Base-by-base conservation (phyloP, 2,888 invertebrate genomes). In the Eumerus sabulonum region DNA sequence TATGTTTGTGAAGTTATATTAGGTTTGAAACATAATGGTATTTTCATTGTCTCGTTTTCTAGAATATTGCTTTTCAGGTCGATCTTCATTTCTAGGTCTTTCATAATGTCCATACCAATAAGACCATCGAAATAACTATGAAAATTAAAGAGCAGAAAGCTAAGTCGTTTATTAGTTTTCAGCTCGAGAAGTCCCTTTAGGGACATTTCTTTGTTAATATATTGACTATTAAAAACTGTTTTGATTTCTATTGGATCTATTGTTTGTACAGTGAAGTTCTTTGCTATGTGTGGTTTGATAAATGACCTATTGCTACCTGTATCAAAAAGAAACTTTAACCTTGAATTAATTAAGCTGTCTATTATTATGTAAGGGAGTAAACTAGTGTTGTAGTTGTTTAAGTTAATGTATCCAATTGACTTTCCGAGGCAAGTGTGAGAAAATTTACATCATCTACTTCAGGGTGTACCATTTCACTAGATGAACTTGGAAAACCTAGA, bases 371-470 rank as follows among this genome's bases (percentile, higher is more conserved):
- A n/a, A n/a, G n/a, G n/a, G n/a, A n/a, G n/a, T n/a, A n/a, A n/a
- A n/a, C n/a, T n/a, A n/a, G n/a, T n/a, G n/a, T n/a, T n/a, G n/a
- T n/a, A n/a, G n/a, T n/a, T n/a, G n/a, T n/a, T n/a, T n/a, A n/a
- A n/a, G n/a, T n/a, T n/a, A n/a, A n/a, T n/a, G n/a, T n/a, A n/a
- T n/a, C n/a, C n/a, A n/a, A n/a, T n/a, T n/a, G n/a, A n/a, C n/a
- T n/a, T n/a, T n/a, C n/a, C n/a, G n/a, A n/a, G n/a, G 82, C 82
- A 48, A 38, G 35, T 44, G 12, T 38, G 18, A 11, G 73, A 82
- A 82, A 82, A 83, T 83, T 64, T 82, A 53, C 16, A 38, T 82
- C 68, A 57, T 79, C 81, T 4, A 72, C 54, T 12, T 76, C 64
- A 16, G 17, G 27, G 12, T 59, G 27, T 38, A 45, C 36, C 9